These are phyloP conservation scores for Thymelicus lineola DNA, from an alignment of 2,888 invertebrate species.

Conservation along the genomic window DNA sequence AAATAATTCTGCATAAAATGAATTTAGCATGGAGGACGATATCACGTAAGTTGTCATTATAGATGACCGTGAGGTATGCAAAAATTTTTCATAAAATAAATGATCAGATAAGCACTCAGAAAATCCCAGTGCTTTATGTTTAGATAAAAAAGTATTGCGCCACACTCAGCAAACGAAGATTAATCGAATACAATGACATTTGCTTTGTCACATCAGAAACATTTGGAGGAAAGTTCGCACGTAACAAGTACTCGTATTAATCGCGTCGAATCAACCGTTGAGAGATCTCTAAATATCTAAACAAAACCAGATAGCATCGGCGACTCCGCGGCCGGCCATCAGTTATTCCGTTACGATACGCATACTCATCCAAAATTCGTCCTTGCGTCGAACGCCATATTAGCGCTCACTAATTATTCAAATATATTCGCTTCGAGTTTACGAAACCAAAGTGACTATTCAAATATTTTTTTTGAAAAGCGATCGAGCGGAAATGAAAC, in stretches of 20 bases:
- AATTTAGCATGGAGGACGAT: no score
- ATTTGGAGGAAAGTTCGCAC: constrained; percentile 8
- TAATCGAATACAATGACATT: no score
- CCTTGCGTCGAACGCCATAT: constrained; percentile 69
- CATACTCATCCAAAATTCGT: constrained; percentile 77
- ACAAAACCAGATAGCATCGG: constrained; percentile 44
- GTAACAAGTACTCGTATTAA: constrained; percentile 20
- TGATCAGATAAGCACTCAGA: neutral
- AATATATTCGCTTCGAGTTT: constrained; percentile 72
- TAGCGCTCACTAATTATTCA: constrained; percentile 72
- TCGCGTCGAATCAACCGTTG: constrained; percentile 20
- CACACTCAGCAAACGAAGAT: no score
- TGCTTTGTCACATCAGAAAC: no score
- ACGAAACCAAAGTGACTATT: constrained; percentile 67
- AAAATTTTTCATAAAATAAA: no score
- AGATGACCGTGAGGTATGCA: no score
- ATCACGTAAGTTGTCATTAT: no score
- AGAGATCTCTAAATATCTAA: constrained; percentile 14
- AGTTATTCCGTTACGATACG: constrained; percentile 65
- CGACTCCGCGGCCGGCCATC: constrained; percentile 35
- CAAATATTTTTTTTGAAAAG: constrained; percentile 68
- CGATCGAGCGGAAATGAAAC: constrained; percentile 66
- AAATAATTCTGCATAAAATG: no score
- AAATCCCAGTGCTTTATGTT: no score
- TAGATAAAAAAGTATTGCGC: neutral